These are phyloP conservation scores for Enteromius paludinosus DNA, from an alignment of 2,797 vertebrate genomes.

Conservation along the genomic window DNA sequence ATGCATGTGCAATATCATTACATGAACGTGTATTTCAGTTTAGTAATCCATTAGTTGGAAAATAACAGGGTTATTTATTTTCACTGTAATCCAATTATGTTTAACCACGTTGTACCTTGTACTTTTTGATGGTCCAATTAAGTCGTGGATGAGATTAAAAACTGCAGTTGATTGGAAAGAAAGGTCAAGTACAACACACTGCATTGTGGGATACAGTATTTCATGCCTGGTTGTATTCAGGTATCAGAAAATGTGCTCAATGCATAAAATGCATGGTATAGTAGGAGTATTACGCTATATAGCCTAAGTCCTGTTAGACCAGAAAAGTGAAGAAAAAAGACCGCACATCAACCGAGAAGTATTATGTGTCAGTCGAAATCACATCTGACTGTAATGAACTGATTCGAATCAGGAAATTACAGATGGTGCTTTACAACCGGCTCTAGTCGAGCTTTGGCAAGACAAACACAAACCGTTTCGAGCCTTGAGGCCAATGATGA, in stretches of 20 bases:
- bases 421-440: background rate
- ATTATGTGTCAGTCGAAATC: conserved; percentile 17
- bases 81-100: background rate
- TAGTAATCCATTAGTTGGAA: background rate
- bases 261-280: background rate
- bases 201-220: background rate
- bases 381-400: background rate
- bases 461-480: background rate
- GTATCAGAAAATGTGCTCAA: background rate
- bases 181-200: background rate
- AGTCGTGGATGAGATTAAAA: background rate
- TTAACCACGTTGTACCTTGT: background rate
- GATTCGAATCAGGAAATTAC: conserved; percentile 12
- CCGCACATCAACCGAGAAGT: background rate
- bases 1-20: background rate
- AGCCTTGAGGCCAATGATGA: conserved; percentile 4
- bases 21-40: background rate
- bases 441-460: background rate
- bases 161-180: background rate
- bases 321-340: background rate
- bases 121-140: conserved; percentile 4
- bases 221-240: background rate
- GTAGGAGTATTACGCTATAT: background rate
- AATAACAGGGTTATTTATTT: background rate
- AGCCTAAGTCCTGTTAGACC: background rate